Conservation (phyloP, 2,113 vertebrate genomes). For the Trochalopteron elliotii region DNA sequence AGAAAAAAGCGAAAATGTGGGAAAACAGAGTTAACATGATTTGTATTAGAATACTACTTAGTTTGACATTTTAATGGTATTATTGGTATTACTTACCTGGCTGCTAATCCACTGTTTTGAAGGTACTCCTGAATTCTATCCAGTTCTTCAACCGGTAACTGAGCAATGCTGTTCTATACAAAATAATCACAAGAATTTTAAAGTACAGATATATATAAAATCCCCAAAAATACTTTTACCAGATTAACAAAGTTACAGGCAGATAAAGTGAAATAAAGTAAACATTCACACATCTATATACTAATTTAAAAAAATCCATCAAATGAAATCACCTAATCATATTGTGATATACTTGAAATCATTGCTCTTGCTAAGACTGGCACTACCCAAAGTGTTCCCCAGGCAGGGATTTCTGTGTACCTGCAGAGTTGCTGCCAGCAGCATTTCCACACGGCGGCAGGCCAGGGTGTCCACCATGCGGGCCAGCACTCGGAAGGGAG, state of each 20-base stretch:
- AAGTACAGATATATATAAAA: background rate
- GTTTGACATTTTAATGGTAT: background rate
- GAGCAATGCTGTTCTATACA: constrained; percentile 87
- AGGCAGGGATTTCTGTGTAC: constrained; percentile 41
- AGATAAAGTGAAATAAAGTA: background rate
- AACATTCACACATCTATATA: rapidly evolving
- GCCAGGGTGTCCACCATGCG: constrained; percentile 96
- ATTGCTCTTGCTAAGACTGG: background rate
- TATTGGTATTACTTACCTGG: constrained; percentile 78
- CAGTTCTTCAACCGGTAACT: constrained; percentile 91
- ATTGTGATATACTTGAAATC: background rate
- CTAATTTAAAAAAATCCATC: rapidly evolving
- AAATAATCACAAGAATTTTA: background rate
- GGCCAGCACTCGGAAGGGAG: constrained; percentile 91
- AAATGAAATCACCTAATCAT: background rate
- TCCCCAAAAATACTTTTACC: background rate
- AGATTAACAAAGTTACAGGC: background rate
- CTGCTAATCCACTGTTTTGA: constrained; percentile 88
- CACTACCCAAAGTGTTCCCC: background rate
- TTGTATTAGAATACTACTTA: background rate
- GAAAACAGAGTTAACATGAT: background rate
- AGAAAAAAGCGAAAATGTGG: background rate
- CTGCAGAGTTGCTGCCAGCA: constrained; percentile 92
- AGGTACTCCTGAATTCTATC: constrained; percentile 92
- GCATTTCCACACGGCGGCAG: constrained; percentile 96